These are phyloP conservation scores for Rhagoletis zephyria DNA, from an alignment of 1,140 invertebrate genomes.

Conservation along the genomic window DNA sequence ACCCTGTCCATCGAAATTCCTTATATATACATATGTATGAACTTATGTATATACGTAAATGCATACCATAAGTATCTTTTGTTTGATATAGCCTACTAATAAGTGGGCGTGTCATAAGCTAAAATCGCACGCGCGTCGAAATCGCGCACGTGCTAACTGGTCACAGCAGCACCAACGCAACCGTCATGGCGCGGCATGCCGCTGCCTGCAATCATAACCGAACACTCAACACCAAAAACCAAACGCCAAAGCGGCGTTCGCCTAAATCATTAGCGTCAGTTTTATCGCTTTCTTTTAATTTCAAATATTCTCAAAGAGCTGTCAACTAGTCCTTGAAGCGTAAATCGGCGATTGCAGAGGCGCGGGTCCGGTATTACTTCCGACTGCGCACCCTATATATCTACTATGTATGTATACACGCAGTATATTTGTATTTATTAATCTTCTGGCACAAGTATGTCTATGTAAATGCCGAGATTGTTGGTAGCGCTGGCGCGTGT, in stretches of 20 bases:
- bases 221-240: neutral
- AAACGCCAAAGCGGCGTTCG: neutral
- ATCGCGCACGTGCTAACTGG: neutral
- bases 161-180: constrained; percentile 5
- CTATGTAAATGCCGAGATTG: neutral
- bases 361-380: neutral
- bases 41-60: neutral
- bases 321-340: constrained; percentile 18
- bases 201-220: neutral
- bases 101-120: constrained; percentile 45
- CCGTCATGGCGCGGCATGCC: too few species aligned
- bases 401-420: neutral
- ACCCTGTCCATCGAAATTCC: too few species aligned
- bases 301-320: constrained; percentile 8
- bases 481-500: constrained; percentile 63
- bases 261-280: constrained; percentile 43
- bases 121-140: constrained; percentile 5
- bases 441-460: neutral
- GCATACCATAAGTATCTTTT: neutral
- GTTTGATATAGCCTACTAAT: constrained; percentile 42
- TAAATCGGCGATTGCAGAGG: neutral
- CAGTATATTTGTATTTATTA: neutral
- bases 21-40: neutral
- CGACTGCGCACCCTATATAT: neutral
- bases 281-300: constrained; percentile 40